These are phyloP conservation scores for Onchidella celtica DNA, from an alignment of 2,888 invertebrate species.

Conservation along the genomic window DNA sequence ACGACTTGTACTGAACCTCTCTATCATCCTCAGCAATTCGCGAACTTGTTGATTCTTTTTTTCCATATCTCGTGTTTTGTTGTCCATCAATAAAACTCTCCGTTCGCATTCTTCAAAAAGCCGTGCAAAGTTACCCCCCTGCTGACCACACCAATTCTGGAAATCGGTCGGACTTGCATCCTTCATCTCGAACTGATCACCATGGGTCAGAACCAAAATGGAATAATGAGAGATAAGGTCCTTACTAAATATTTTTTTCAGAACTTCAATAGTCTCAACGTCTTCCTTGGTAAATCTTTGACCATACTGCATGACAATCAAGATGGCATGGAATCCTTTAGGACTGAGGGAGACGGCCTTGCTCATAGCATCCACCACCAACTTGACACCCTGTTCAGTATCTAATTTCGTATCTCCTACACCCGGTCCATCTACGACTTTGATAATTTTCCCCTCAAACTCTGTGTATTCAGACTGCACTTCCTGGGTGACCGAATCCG, in stretches of 20 bases:
- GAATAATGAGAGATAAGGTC: slow-evolving; percentile 6
- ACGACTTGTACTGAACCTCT: neutral
- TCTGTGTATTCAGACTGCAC: neutral
- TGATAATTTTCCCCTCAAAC: neutral
- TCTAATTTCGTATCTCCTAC: slow-evolving; percentile 4
- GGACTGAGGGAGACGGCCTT: slow-evolving; percentile 19
- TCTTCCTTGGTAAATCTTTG: slow-evolving; percentile 11
- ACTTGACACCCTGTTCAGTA: neutral
- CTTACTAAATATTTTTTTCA: slow-evolving; percentile 12
- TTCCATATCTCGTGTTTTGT: neutral
- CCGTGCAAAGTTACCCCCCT: neutral
- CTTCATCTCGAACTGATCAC: neutral
- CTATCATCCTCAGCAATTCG: neutral
- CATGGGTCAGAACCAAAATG: slow-evolving; percentile 15
- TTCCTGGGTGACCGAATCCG: neutral
- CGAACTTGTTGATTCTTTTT: neutral
- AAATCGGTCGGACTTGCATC: neutral
- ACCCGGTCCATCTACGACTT: slow-evolving; percentile 38
- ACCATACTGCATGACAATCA: neutral
- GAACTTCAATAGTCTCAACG: neutral
- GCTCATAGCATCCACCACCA: neutral
- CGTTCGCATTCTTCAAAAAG: neutral
- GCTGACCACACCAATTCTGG: slow-evolving; percentile 11
- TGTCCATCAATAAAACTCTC: slow-evolving; percentile 11
- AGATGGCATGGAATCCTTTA: slow-evolving; percentile 20